phyloP scores from a whole-genome alignment of 2,113 vertebrate genomes.

The Centropristis striata region DNA sequence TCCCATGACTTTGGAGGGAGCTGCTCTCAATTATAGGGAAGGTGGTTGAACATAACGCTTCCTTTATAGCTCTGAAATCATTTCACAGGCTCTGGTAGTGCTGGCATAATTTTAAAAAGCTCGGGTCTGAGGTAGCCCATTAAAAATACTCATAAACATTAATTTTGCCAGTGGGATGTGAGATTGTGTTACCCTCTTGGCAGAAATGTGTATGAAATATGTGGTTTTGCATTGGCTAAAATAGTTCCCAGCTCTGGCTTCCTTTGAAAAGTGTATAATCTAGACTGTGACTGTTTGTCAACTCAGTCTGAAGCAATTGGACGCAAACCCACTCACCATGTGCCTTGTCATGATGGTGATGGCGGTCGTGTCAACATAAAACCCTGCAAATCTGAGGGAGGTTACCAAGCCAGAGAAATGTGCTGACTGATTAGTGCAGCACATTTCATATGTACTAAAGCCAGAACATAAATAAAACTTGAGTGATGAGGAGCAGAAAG shows the following conservation, averaged over 20 bases:
- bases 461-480: constrained; percentile 56
- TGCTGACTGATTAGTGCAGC: constrained; percentile 56
- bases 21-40: constrained; percentile 72
- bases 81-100: constrained; percentile 78
- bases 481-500: constrained; percentile 35
- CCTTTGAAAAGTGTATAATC: constrained; percentile 75
- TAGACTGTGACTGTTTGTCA: constrained; percentile 70
- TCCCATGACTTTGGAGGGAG: constrained; percentile 66
- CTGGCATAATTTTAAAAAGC: constrained; percentile 92
- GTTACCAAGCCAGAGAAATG: constrained; percentile 47
- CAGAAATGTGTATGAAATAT: constrained; percentile 89
- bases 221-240: constrained; percentile 90
- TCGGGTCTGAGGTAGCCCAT: constrained; percentile 89
- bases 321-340: constrained; percentile 40
- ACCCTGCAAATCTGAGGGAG: constrained; percentile 49
- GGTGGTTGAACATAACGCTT: constrained; percentile 75
- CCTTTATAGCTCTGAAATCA: constrained; percentile 81
- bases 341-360: constrained; percentile 61
- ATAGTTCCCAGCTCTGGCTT: constrained; percentile 73
- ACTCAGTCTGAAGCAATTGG: constrained; percentile 57
- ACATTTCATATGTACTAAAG: constrained; percentile 50
- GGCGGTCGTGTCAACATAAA: constrained; percentile 42
- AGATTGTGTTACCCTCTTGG: constrained; percentile 92
- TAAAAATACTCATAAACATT: constrained; percentile 96
- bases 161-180: constrained; percentile 90